Base-by-base conservation (phyloP, 1,140 invertebrate genomes). In the Triops longicaudatus region DNA sequence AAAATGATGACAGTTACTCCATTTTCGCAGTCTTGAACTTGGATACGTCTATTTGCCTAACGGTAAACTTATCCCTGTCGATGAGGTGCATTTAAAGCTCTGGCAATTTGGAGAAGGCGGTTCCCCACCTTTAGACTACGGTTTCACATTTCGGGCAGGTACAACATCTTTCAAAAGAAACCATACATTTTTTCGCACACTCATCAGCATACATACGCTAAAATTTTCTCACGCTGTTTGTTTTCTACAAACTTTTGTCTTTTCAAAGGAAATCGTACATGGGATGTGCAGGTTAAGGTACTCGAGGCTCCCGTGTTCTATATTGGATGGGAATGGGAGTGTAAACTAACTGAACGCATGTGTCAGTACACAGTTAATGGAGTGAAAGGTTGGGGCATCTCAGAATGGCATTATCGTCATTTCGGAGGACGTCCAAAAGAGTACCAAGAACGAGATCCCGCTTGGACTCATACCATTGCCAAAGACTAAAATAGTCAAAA, bases 331-430 rank as follows among this genome's bases (percentile, higher is more conserved):
- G 87, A 89, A 31, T 88, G 88, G 86, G 90, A 91, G 81, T 89
- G 89, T 6, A 86, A 87, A 50, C 88, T 92, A 84, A 86, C 88
- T 76, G 90, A 91, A 81, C 80, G 90, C 42, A 88, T 90, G 81
- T 87, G 87, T 79, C 86, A 82, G 75, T 91, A 86, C 81, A 81
- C 83, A 4, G 86, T 91, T 0, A 89, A 91, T 84, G 89, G 88
- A 3, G 82, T 89, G 0, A 84, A 85, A 22, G 90, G 90, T 0
- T 86, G 87, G 80, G 90, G 90, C 1, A 87, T 91, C 22, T 89
- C 88, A 0, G 90, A 92, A 84, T 91, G 90, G 87, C 87, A 90
- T 81, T 91, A 91, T 83, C 82, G 86, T 14, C 85, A 88, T 81
- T 82, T 80, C 44, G 84, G 81, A 26, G 87, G 87, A 83, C 22